Base-by-base conservation (phyloP, 2,888 invertebrate species). In the Electrophaes corylata region DNA sequence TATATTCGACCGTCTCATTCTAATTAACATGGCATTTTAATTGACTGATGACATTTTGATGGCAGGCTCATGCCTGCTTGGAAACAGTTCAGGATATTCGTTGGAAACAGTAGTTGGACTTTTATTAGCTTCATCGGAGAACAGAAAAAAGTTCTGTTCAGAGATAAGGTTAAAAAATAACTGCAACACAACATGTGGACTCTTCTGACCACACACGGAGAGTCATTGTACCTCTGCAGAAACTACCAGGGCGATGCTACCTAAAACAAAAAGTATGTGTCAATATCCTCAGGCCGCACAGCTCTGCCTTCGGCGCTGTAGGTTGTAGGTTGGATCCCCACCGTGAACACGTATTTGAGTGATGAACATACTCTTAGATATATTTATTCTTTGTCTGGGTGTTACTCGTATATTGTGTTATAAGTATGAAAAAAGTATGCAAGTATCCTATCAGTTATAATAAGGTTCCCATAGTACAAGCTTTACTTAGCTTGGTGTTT, bases 41-140 rank as follows among this genome's bases (percentile, higher is more conserved):
- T 60, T 60, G 51, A 57, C 44, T 35, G 56, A 56, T 52, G 45
- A 20, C 50, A 58, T 52, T 45, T 52, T 52, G 26, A 52, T 57
- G 52, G 52, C 18, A 45, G 33, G 48, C 58, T 58, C 11, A 49
- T 53, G 37, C 33, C 33, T 58, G 48, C 23, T 51, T 52, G 35
- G 23, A 18, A 20, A 26, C 35, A 26, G 40, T 39, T 33, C 29
- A 39, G 40, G 41, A 6, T 35, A 16, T 41, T 23, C 14, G 26
- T 10, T 29, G 10, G 26, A 29, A 29, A 29, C 26, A 29, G 6
- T 52, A 16, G 29, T 35, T 47, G 20, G 29, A 48, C 26, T 23
- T 26, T 16, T 39, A 39, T 29, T 49, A 4, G 2, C 16, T 11
- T 10, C n/a, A 11, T 19, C 19, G 12, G 31, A 41, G 26, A n/a